Evolutionary conservation across 2,888 invertebrate species (phyloP).

Genomic region (Siphlonurus alternatus): DNA sequence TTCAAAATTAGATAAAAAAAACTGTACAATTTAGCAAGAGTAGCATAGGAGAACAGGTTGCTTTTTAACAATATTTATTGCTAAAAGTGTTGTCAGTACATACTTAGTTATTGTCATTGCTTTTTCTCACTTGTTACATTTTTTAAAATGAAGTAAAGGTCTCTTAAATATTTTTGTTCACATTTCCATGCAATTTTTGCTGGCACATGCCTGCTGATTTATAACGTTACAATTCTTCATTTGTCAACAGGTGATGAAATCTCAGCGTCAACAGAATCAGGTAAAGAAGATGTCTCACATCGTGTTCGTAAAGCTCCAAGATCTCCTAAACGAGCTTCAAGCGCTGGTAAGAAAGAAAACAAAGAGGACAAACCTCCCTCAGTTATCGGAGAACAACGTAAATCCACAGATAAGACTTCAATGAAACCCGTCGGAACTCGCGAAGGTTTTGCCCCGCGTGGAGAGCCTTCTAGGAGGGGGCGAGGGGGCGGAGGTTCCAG

Average conservation of each 20-base stretch:
- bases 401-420: not conserved
- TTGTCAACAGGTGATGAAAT: slow-evolving; percentile 57
- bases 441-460: slow-evolving; percentile 69
- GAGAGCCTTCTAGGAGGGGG: slow-evolving; percentile 77
- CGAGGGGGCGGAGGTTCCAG: slow-evolving; percentile 37
- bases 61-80: no score
- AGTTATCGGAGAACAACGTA: not conserved
- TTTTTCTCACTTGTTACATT: no score
- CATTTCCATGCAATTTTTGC: no score
- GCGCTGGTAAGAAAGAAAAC: not conserved
- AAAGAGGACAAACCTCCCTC: not conserved
- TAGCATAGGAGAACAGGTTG: no score
- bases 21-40: no score
- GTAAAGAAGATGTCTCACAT: slow-evolving; percentile 36
- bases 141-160: no score
- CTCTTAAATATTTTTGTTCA: no score
- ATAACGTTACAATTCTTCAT: no score
- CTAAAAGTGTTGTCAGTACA: no score
- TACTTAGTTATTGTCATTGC: no score
- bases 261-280: slow-evolving; percentile 36
- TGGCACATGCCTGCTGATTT: no score
- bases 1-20: no score
- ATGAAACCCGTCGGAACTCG: not conserved
- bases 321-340: not conserved
- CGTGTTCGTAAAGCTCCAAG: slow-evolving; percentile 29